Evolutionary conservation across 2,888 invertebrate genomes (phyloP).

Genomic region (Endomychus coccineus): DNA sequence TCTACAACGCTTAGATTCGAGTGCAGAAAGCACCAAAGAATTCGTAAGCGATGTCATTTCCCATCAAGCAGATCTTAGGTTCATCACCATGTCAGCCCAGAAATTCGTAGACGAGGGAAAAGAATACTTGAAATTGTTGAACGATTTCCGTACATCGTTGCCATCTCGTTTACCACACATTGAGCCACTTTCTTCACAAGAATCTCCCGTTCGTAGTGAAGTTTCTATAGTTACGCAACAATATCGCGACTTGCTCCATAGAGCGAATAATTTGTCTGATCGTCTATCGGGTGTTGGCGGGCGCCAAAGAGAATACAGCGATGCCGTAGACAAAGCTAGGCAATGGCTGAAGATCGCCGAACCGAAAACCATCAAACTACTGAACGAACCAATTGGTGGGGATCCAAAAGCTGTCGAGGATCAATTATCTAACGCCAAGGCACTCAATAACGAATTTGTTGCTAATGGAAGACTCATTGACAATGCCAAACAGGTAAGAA

Average conservation of each 20-base stretch:
- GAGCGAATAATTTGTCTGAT: constrained; percentile 79
- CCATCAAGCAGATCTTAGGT: constrained; percentile 90
- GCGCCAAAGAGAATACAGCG: constrained; percentile 68
- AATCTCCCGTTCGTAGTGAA: constrained; percentile 68
- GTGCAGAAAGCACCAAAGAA: constrained; percentile 75
- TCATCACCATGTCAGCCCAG: constrained; percentile 93
- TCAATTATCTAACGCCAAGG: constrained; percentile 75
- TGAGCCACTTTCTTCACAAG: constrained; percentile 59
- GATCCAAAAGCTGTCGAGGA: constrained; percentile 83
- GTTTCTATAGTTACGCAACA: constrained; percentile 71
- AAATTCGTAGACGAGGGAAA: constrained; percentile 95
- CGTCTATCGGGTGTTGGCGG: constrained; percentile 72
- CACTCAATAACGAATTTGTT: constrained; percentile 78
- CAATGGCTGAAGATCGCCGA: constrained; percentile 73
- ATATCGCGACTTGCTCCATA: constrained; percentile 72
- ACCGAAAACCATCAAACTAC: constrained; percentile 65
- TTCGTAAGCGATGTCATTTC: constrained; percentile 91
- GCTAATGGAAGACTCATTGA: constrained; percentile 81
- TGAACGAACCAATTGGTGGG: constrained; percentile 77
- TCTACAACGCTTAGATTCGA: constrained; percentile 60
- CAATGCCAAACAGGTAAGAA: constrained; percentile 63
- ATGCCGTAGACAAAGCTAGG: constrained; percentile 73
- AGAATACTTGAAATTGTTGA: constrained; percentile 74
- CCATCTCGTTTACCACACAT: constrained; percentile 78
- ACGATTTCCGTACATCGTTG: constrained; percentile 79